Base-by-base conservation (phyloP, 2,888 invertebrate genomes). In the Drosophila recens region DNA sequence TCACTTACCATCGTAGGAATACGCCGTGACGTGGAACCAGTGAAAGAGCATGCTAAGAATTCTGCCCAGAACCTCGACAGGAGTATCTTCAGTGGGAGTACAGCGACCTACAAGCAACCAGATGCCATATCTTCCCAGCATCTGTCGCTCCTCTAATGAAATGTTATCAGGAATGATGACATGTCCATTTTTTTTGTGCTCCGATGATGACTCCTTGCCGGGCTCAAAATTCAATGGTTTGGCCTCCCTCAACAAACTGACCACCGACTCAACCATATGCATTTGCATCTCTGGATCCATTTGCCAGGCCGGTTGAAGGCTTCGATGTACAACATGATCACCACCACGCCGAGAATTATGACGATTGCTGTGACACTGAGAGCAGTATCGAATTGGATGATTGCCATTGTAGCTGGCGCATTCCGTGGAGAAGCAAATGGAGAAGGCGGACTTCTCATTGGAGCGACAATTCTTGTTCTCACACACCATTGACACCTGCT, bases 11-110 rank as follows among this genome's bases (percentile, higher is more conserved):
- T 98, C 98, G 90, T 98, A 98, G 9, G 99, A 96, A 92, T 97
- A 98, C 1, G 99, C 98, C 15, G 99, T 99, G 87, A 98, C 97
- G 93, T 99, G 98, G 94, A 99, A 99, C 99, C 99, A 99, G 93
- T 99, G 98, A 93, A 99, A 99, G 75, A 99, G 94, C 95, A 99
- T 98, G 34, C 98, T 97, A 54, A 99, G 94, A 83, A 99, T 94
- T 72, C 99, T 94, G 8, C 99, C 99, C 56, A 99, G 94, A 61
- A 96, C 94, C 92, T 97, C 96, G 67, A 95, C 94, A 0, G 96
- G 96, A 0, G 96, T 96, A 88, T 96, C 96, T 27, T 96, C 94
- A 75, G 95, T 95, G 0, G 97, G 97, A 13, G 96, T 95, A 91
- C 97, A 99, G 72, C 99, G 95, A 11, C 98, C 98, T 48, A 99